A percentile compares a stretch with the other conserved stretches of the same genome.
Evolutionary conservation across 2,113 vertebrate genomes (phyloP).

Genomic region (Clupea harengus): DNA sequence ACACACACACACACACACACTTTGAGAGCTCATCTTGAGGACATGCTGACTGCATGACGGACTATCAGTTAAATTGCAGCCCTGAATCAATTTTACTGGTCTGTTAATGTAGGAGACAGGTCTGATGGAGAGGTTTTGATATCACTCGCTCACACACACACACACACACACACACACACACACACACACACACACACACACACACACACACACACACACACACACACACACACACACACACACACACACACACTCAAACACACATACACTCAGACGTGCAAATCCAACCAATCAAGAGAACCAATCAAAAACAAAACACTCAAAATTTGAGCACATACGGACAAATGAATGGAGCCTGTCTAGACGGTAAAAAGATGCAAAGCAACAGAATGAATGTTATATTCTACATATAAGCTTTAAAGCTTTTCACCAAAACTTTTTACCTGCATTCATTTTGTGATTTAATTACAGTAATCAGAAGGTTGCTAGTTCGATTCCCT

Average conservation of each 20-base stretch:
- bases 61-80: slow-evolving; percentile 50
- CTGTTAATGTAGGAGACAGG: slow-evolving; percentile 41
- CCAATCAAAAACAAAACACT: no score
- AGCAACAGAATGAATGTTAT: no score
- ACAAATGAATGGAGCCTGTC: no score
- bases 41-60: slow-evolving; percentile 44
- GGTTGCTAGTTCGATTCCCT: no score
- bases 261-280: slow-evolving; percentile 1
- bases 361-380: no score
- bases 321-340: no score
- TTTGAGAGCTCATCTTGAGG: slow-evolving; percentile 60
- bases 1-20: slow-evolving; percentile 42
- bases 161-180: slow-evolving; percentile 1
- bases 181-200: slow-evolving; percentile 8
- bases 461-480: no score
- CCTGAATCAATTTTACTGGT: slow-evolving; percentile 50
- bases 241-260: no score
- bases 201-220: not conserved
- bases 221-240: not conserved
- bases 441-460: no score
- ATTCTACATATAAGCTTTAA: no score
- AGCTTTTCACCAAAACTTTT: no score
- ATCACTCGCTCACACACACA: slow-evolving; percentile 19
- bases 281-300: no score
- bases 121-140: slow-evolving; percentile 26